Conservation (phyloP, 2,888 invertebrate species). For the Crematogaster levior region DNA sequence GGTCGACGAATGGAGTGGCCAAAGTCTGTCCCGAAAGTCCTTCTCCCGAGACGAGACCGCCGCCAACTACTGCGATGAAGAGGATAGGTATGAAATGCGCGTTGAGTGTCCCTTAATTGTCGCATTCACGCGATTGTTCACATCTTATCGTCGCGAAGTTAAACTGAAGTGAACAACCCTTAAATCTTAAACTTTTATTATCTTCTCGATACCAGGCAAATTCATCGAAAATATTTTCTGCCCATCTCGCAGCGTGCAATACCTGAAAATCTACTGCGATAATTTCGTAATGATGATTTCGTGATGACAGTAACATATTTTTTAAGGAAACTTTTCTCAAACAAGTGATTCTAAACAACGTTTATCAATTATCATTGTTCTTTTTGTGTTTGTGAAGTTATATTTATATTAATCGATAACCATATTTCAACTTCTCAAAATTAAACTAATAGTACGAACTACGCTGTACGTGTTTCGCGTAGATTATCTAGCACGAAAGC, state of each 20-base stretch:
- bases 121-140: conserved; percentile 60
- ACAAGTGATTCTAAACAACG: not conserved
- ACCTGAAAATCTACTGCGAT: not conserved
- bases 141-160: conserved; percentile 58
- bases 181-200: not conserved
- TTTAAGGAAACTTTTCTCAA: not conserved
- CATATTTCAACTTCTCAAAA: not conserved
- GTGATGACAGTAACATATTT: not conserved
- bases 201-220: not conserved
- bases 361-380: not conserved
- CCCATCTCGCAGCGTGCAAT: not conserved
- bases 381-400: not conserved
- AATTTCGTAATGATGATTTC: not conserved
- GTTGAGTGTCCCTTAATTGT: conserved; percentile 66
- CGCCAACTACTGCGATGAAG: conserved; percentile 57
- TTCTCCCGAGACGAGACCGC: conserved; percentile 67
- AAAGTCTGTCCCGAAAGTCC: conserved; percentile 70
- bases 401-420: conserved; percentile 15
- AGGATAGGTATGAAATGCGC: conserved; percentile 17
- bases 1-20: conserved; percentile 67
- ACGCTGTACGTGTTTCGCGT: not conserved
- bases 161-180: not conserved
- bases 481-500: conserved; percentile 24
- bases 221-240: not conserved
- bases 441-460: conserved; percentile 25